These are phyloP conservation scores for Erpetoichthys calabaricus DNA, from an alignment of 2,797 vertebrate genomes.

Conservation along the genomic window DNA sequence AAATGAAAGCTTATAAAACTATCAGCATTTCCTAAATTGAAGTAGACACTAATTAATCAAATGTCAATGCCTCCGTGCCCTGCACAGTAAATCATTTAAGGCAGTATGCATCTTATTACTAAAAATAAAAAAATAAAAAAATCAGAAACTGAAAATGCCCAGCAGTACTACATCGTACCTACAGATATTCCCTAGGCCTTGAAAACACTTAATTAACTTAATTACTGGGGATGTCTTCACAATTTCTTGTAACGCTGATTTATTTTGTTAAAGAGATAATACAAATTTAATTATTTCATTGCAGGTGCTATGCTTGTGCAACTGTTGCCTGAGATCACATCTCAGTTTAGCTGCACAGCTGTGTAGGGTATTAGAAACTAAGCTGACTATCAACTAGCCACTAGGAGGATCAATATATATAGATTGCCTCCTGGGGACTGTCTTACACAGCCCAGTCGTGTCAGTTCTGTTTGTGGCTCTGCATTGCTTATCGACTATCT, in stretches of 20 bases:
- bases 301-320: slow-evolving; percentile 22
- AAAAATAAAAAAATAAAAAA: too few relatives aligned
- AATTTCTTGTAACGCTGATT: not conserved
- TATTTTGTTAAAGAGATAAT: slow-evolving; percentile 18
- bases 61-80: not conserved
- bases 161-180: slow-evolving; percentile 25
- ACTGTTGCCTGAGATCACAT: slow-evolving; percentile 24
- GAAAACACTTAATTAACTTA: too few relatives aligned
- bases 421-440: slow-evolving; percentile 23
- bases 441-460: slow-evolving; percentile 21
- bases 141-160: slow-evolving; percentile 36
- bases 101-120: not conserved
- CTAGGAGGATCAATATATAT: slow-evolving; percentile 24
- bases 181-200: too few relatives aligned
- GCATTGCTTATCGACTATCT: slow-evolving; percentile 37
- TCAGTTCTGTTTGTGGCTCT: slow-evolving; percentile 22
- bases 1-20: not conserved
- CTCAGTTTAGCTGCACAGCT: slow-evolving; percentile 5
- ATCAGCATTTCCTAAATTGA: slow-evolving; percentile 21
- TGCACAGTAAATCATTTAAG: not conserved
- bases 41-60: not conserved
- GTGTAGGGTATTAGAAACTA: not conserved
- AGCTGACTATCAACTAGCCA: slow-evolving; percentile 12
- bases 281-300: slow-evolving; percentile 17
- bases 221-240: too few relatives aligned